Percentiles rank a stretch among this genome's conserved stretches.
Conservation (phyloP, 2,888 invertebrate species). For the Harmothoe impar region DNA sequence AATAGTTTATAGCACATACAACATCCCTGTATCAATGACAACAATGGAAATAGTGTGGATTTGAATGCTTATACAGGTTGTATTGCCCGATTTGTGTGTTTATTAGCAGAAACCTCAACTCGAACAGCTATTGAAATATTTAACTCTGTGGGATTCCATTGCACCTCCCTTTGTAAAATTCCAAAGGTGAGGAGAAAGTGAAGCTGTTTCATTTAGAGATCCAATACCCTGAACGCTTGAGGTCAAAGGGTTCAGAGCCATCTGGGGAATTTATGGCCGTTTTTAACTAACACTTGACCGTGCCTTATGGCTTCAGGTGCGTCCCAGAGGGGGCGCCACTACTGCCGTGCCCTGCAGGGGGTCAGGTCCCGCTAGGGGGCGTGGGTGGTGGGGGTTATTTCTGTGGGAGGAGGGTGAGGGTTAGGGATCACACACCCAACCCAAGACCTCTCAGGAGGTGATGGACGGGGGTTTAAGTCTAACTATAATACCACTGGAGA, state of each 20-base stretch:
- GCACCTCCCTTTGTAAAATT: background rate
- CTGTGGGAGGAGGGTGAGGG: background rate
- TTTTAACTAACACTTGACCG: constrained; percentile 45
- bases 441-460: constrained; percentile 1
- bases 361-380: constrained; percentile 6
- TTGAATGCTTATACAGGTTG: too few species aligned
- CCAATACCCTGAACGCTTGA: background rate
- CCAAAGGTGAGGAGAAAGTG: background rate
- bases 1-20: too few species aligned
- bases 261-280: background rate
- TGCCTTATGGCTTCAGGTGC: constrained; percentile 48
- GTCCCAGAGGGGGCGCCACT: background rate
- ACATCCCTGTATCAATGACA: too few species aligned
- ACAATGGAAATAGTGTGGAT: too few species aligned
- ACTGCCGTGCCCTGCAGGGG: background rate
- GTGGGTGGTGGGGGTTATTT: background rate
- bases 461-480: background rate
- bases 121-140: too few species aligned
- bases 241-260: constrained; percentile 5
- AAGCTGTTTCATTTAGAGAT: background rate
- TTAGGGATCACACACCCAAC: background rate
- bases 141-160: background rate
- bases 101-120: too few species aligned
- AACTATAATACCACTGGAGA: background rate
- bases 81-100: too few species aligned